Conservation (phyloP, 64 coral and sea anemone genomes). For the Porites lutea region DNA sequence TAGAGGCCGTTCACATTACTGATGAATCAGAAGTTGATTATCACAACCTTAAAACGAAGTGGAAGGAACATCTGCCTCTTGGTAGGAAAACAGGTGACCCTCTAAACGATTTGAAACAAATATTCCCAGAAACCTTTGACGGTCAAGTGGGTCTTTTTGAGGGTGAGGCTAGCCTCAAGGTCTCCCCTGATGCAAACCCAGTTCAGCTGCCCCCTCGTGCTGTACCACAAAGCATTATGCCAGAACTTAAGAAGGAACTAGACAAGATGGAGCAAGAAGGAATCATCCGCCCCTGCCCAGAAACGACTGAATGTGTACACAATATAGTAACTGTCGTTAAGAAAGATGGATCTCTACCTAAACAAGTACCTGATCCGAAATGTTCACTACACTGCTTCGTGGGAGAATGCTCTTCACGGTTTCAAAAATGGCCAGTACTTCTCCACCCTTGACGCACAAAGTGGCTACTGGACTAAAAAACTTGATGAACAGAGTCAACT, state of each 20-base stretch:
- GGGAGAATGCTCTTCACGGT: slow-evolving; percentile 36
- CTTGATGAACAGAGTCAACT: slow-evolving; percentile 70
- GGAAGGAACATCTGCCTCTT: slow-evolving; percentile 69
- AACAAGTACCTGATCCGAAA: slow-evolving; percentile 51
- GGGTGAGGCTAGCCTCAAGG: slow-evolving; percentile 45
- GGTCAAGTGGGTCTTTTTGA: slow-evolving; percentile 67
- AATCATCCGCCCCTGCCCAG: slow-evolving; percentile 61
- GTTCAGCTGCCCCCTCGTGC: slow-evolving; percentile 47
- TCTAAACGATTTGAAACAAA: slow-evolving; percentile 45
- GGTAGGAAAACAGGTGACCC: slow-evolving; percentile 62
- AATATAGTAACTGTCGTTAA: slow-evolving; percentile 68
- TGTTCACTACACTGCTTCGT: slow-evolving; percentile 58
- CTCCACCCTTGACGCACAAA: slow-evolving; percentile 70
- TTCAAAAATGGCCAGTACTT: slow-evolving; percentile 62
- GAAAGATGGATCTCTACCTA: slow-evolving; percentile 44
- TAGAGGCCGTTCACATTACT: slow-evolving; percentile 74
- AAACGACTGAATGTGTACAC: slow-evolving; percentile 74
- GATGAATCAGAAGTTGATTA: slow-evolving; percentile 55
- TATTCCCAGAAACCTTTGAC: slow-evolving; percentile 70
- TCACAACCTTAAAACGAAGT: slow-evolving; percentile 27
- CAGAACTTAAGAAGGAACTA: slow-evolving; percentile 50
- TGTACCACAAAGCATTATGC: slow-evolving; percentile 70
- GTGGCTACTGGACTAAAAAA: slow-evolving; percentile 77
- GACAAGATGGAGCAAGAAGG: slow-evolving; percentile 64
- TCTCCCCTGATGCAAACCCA: slow-evolving; percentile 57